These are phyloP conservation scores for Leucophenga varia DNA, from an alignment of 1,140 invertebrate species.

Conservation along the genomic window DNA sequence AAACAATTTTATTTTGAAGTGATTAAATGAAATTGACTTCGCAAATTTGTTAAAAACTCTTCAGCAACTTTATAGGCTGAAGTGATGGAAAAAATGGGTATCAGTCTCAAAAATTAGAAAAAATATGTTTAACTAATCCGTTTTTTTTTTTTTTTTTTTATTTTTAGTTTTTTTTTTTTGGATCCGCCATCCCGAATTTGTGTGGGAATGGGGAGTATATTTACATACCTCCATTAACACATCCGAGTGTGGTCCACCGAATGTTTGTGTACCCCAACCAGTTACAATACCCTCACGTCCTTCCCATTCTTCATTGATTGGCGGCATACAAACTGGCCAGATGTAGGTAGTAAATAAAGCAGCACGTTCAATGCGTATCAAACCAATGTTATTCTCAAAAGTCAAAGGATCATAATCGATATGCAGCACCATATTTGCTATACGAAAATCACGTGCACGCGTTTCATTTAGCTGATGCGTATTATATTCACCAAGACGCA, in stretches of 20 bases:
- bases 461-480: constrained; percentile 66
- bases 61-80: too few relatives aligned
- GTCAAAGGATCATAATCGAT: constrained; percentile 64
- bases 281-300: constrained; percentile 70
- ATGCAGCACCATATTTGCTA: constrained; percentile 67
- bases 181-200: too few relatives aligned
- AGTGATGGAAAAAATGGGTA: too few relatives aligned
- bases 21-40: too few relatives aligned
- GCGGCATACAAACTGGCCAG: constrained; percentile 82
- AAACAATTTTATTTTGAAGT: too few relatives aligned
- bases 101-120: too few relatives aligned
- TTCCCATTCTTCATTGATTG: constrained; percentile 62
- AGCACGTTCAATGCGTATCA: constrained; percentile 70
- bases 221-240: constrained; percentile 71
- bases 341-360: constrained; percentile 76
- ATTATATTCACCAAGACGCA: constrained; percentile 81
- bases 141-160: neutral
- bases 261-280: constrained; percentile 73
- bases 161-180: too few relatives aligned
- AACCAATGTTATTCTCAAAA: constrained; percentile 78
- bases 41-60: too few relatives aligned
- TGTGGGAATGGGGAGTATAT: neutral
- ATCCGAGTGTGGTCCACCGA: constrained; percentile 67
- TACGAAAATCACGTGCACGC: constrained; percentile 65
- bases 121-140: neutral